These are phyloP conservation scores for Neosalanx taihuensis DNA, from an alignment of 2,797 vertebrate genomes.

Conservation along the genomic window DNA sequence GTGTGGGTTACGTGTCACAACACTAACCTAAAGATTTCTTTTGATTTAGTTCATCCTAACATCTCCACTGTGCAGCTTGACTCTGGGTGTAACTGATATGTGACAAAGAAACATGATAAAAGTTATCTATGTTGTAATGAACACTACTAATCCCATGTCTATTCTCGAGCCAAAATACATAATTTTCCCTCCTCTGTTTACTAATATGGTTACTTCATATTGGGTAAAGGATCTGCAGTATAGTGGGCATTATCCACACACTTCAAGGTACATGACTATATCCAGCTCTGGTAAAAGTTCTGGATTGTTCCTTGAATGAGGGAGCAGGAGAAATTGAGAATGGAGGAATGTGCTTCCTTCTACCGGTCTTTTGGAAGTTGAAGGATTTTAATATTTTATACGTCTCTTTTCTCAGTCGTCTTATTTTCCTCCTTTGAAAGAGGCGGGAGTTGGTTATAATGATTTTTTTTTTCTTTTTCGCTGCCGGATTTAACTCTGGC, in stretches of 20 bases:
- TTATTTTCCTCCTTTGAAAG: slow-evolving; percentile 48
- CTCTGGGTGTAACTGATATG: too few relatives aligned
- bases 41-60: neutral
- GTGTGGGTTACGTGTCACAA: slow-evolving; percentile 52
- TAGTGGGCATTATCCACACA: slow-evolving; percentile 61
- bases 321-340: slow-evolving; percentile 53
- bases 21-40: slow-evolving; percentile 56
- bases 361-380: slow-evolving; percentile 63
- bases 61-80: neutral
- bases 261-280: slow-evolving; percentile 61
- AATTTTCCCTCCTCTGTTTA: slow-evolving; percentile 52
- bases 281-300: slow-evolving; percentile 55
- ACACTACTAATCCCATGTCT: slow-evolving; percentile 49
- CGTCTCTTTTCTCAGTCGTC: slow-evolving; percentile 3
- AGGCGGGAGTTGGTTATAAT: slow-evolving; percentile 51
- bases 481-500: slow-evolving; percentile 59
- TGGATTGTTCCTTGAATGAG: slow-evolving; percentile 62
- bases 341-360: slow-evolving; percentile 57
- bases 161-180: slow-evolving; percentile 18
- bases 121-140: slow-evolving; percentile 46
- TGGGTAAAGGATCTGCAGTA: slow-evolving; percentile 52
- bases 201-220: slow-evolving; percentile 59
- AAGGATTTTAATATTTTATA: slow-evolving; percentile 67
- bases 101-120: too few relatives aligned
- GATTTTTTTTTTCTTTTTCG: slow-evolving; percentile 29